Evolutionary conservation across 1,140 invertebrate species (phyloP).

Genomic region (Hycleus cichorii): DNA sequence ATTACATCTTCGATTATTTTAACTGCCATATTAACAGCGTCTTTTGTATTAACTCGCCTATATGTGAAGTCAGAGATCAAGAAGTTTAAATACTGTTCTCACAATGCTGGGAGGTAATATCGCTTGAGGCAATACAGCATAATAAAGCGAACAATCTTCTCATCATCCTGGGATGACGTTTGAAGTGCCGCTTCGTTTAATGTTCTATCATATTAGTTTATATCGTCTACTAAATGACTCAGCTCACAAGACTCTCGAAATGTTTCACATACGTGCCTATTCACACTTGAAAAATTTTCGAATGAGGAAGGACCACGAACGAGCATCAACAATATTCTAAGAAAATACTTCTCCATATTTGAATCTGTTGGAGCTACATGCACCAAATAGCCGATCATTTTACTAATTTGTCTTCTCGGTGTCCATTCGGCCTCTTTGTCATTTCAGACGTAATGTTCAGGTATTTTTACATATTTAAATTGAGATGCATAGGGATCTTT

Average conservation of each 20-base stretch:
- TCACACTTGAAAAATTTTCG: not conserved
- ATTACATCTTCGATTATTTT: not conserved
- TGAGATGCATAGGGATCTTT: not conserved
- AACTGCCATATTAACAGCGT: not conserved
- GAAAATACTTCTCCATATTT: too few species aligned
- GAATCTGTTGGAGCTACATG: too few species aligned
- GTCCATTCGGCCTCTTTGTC: not conserved
- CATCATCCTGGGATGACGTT: not conserved
- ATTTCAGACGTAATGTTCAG: not conserved
- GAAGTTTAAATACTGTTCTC: not conserved
- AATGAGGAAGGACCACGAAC: not conserved
- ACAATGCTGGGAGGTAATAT: not conserved
- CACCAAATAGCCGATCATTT: not conserved
- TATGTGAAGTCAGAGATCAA: not conserved
- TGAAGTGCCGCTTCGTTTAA: not conserved
- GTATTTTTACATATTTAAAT: constrained; percentile 4
- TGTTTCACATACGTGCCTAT: not conserved
- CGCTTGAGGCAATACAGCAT: not conserved
- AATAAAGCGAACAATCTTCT: not conserved
- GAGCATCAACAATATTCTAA: too few species aligned
- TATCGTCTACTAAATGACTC: not conserved
- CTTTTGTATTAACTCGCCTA: not conserved
- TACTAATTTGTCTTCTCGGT: not conserved
- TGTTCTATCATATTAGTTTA: not conserved
- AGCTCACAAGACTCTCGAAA: not conserved